A percentile compares a stretch with the other conserved stretches of the same genome.
phyloP scores from a whole-genome alignment of 2,888 invertebrate genomes.

The Scotopteryx bipunctaria region DNA sequence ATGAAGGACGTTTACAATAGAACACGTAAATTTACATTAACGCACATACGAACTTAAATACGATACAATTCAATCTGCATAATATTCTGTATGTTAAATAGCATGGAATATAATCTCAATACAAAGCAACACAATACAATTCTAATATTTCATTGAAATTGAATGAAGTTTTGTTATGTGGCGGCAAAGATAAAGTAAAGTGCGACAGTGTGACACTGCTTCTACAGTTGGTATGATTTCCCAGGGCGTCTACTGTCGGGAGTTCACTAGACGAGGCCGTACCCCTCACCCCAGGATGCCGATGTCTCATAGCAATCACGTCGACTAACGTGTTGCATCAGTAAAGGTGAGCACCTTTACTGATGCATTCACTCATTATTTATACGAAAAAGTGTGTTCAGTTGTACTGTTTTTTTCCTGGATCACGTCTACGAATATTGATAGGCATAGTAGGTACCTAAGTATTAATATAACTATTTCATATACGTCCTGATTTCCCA shows the following conservation, averaged over 20 bases:
- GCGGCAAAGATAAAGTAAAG: slow-evolving; percentile 29
- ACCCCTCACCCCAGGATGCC: slow-evolving; percentile 40
- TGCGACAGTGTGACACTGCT: slow-evolving; percentile 29
- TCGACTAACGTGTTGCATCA: slow-evolving; percentile 39
- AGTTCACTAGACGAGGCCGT: slow-evolving; percentile 51
- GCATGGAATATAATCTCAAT: background rate
- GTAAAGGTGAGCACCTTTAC: slow-evolving; percentile 15
- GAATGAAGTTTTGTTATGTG: background rate
- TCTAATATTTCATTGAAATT: slow-evolving; percentile 1
- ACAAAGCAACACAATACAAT: background rate
- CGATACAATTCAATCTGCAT: slow-evolving; percentile 18
- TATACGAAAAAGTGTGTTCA: background rate
- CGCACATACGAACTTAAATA: slow-evolving; percentile 24
- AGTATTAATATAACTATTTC: no score
- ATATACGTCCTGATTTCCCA: no score
- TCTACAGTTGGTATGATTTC: slow-evolving; percentile 61
- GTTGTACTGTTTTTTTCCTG: no score
- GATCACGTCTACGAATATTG: no score
- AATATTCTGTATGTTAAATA: slow-evolving; percentile 6
- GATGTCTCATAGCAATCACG: slow-evolving; percentile 56
- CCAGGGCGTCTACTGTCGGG: slow-evolving; percentile 65
- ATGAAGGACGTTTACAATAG: slow-evolving; percentile 72
- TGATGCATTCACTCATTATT: slow-evolving; percentile 15
- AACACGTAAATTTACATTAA: slow-evolving; percentile 38
- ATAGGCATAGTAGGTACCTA: no score